Percentiles rank a stretch among this genome's conserved stretches.
These are phyloP conservation scores for Tapirus indicus DNA, from an alignment of 2,797 vertebrate species.

Conservation along the genomic window DNA sequence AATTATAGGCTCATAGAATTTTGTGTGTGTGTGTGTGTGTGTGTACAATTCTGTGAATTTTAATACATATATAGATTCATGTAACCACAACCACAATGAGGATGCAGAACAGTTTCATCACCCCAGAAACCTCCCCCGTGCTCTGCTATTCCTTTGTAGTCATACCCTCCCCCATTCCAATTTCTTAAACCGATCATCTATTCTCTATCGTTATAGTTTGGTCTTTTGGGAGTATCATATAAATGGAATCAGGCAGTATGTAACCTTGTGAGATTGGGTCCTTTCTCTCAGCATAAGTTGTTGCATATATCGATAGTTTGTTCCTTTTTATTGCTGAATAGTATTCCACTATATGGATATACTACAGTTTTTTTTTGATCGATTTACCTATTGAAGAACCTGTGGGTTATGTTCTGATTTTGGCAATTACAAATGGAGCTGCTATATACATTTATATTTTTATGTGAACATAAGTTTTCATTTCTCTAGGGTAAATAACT, in stretches of 20 bases:
- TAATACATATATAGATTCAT: not conserved
- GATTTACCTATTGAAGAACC: not conserved
- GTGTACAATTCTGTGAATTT: not conserved
- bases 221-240: not conserved
- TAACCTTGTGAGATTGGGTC: not conserved
- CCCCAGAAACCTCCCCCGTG: not conserved
- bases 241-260: not conserved
- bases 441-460: not conserved
- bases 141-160: not conserved
- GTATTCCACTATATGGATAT: not conserved
- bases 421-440: not conserved
- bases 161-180: not conserved
- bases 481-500: not conserved
- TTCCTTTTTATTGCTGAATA: slow-evolving; percentile 4
- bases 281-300: not conserved
- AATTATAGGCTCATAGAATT: not conserved
- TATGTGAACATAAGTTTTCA: not conserved
- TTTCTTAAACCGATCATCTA: not conserved
- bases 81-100: not conserved
- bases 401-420: not conserved
- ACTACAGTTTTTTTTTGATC: not conserved
- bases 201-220: not conserved
- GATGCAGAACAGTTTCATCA: not conserved
- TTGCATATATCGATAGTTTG: not conserved
- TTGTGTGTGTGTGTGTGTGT: not conserved